Base-by-base conservation (phyloP, 53 echinoderm and acorn worm species). In the Glandiceps talaboti region DNA sequence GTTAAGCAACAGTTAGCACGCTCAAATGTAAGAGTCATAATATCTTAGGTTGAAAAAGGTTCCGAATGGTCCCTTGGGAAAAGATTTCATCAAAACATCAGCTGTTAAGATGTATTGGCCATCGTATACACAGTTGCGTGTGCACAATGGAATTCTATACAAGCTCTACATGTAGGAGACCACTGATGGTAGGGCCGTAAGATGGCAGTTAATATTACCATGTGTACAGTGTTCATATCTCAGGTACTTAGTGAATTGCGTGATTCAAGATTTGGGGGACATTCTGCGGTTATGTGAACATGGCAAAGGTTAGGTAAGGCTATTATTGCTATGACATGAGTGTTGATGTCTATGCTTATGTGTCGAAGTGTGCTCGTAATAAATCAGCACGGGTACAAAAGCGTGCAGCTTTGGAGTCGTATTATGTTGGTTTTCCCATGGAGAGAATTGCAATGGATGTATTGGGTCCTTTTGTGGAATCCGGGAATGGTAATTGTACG, bases 301-400 rank as follows among this genome's bases (percentile, higher is more conserved):
- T 31, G 10, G 30, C 82, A 14, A 74, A 64, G 27, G 75, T 82
- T 25, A 31, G 72, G 31, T 20, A 0, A 27, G 1, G 31, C 26
- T 82, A 75, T 27, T 82, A 74, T 26, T 82, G 82, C 28, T 75
- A 1, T 30, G 82, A 74, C 14, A 75, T 82, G 82, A 28, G 31
- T 10, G 82, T 75, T 26, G 82, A 75, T 75, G 75, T 82, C 1
- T 31, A 31, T 1, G 74, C 81, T 26, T 30, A 1, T 28, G 14
- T 81, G 14, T 30, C 74, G 28, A 25, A 30, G 33, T 82, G 82
- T 28, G 82, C 82, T 14, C 28, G 32, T 14, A 82, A 32, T 27
- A 74, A 75, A 28, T 73, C 81, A 12, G 27, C 81, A 25, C 74
- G 73, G 30, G 74, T 25, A 27, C 26, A 26, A 27, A 82, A 31